Evolutionary conservation across 2,888 invertebrate species (phyloP).

Genomic region (Noctua pronuba): DNA sequence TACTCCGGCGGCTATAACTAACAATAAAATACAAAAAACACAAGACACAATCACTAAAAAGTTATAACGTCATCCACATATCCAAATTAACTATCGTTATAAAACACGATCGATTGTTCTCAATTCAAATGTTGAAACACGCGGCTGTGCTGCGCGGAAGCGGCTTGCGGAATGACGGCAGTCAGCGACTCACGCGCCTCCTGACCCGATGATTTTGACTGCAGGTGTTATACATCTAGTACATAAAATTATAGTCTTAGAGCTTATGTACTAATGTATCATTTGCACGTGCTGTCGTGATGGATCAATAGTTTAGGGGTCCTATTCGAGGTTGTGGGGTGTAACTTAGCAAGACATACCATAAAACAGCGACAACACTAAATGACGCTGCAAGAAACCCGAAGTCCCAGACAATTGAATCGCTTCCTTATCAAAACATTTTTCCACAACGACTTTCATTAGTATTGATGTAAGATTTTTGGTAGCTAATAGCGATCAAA

Average conservation of each 20-base stretch:
- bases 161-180: slow-evolving; percentile 46
- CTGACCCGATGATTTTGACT: slow-evolving; percentile 20
- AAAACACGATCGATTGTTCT: slow-evolving; percentile 50
- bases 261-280: background rate
- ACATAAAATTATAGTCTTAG: background rate
- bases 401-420: background rate
- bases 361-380: background rate
- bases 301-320: background rate
- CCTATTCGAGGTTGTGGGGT: background rate
- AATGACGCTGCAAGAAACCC: background rate
- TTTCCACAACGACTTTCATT: background rate
- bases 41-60: slow-evolving; percentile 53
- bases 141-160: slow-evolving; percentile 51
- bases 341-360: background rate
- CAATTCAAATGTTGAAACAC: slow-evolving; percentile 31
- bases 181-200: slow-evolving; percentile 50
- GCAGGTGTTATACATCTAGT: slow-evolving; percentile 11
- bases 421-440: background rate
- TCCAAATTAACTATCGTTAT: slow-evolving; percentile 44
- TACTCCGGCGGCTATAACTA: slow-evolving; percentile 3
- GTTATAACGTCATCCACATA: slow-evolving; percentile 15
- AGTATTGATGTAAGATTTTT: background rate
- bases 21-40: slow-evolving; percentile 14
- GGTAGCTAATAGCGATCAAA: background rate
- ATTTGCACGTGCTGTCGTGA: background rate